phyloP scores from a whole-genome alignment of 2,113 vertebrate genomes.

The Eudyptes chrysolophus region DNA sequence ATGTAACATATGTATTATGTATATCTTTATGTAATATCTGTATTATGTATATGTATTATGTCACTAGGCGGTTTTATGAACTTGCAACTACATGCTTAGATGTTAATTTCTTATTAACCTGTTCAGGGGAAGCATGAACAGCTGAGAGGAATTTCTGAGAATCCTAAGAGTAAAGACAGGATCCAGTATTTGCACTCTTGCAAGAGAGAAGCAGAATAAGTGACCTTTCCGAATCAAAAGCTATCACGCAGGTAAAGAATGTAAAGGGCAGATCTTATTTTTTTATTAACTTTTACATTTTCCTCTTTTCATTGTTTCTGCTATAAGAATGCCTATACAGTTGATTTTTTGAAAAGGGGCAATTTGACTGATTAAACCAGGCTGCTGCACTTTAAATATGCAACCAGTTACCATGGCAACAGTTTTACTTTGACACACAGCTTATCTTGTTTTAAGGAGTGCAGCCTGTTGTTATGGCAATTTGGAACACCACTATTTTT shows the following conservation, averaged over 20 bases:
- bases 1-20: too few species aligned
- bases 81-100: not conserved
- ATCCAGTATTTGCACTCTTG: not conserved
- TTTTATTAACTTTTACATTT: not conserved
- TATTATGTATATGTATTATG: not conserved
- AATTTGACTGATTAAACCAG: conserved; percentile 72
- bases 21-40: too few species aligned
- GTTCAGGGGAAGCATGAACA: not conserved
- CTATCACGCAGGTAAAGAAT: not conserved
- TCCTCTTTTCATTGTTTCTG: not conserved
- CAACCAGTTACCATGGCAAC: conserved; percentile 72
- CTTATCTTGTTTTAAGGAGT: conserved; percentile 68
- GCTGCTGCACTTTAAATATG: conserved; percentile 68
- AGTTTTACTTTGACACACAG: conserved; percentile 70
- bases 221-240: not conserved
- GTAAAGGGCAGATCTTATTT: not conserved
- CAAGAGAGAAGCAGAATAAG: not conserved
- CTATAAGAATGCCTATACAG: not conserved
- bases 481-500: conserved; percentile 45
- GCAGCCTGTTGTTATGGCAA: conserved; percentile 75
- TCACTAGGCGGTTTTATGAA: not conserved
- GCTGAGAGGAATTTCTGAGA: not conserved
- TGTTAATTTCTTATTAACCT: not conserved
- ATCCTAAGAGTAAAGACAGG: not conserved
- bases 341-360: conserved; percentile 41